Evolutionary conservation across 2,113 vertebrate genomes (phyloP), one percentile per base, ranked within the genome.

Genomic region (Tenebrosternarchus preto): DNA sequence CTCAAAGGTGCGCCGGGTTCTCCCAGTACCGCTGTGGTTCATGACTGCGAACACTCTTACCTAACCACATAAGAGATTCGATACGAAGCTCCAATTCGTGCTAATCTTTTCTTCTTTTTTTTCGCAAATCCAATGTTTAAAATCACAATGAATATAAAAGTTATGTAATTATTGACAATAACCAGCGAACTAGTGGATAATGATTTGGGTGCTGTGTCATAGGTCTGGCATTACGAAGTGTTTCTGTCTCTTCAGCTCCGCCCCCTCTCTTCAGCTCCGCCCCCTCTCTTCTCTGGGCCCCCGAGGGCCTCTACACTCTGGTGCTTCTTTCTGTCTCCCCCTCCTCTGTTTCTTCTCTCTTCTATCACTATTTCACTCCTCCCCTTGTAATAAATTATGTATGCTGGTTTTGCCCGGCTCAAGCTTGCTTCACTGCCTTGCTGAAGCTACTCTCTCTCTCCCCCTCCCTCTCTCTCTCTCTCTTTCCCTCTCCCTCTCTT

Each of bases 391-490:
- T 93, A 94, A 93, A 90, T 94, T 92, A 93, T 92, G 89, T 86
- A 92, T 93, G 89, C 91, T 85, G 90, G 88, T 88, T 90, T 86
- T 91, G 92, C 92, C 94, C 91, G 89, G 86, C 87, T 82, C 90
- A 90, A 86, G 84, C 89, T 88, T 93, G 91, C 88, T 91, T 92
- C 91, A 91, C 93, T 95, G 93, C 95, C 88, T 90, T 91, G 91
- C 91, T 94, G 90, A 84, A 73, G 85, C 70, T 60, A 76, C 50
- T 43, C 75, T 46, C 75, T 81, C 76, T 43, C 75, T 88, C 88
- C 19, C 36, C 85, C 80, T 84, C 81, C 88, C 73, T 64, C 72
- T 87, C 85, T 69, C 86, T 81, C 84, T 83, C 67, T 95, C 94
- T 90, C 90, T 94, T 87, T 93, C 83, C 80, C 90, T 82, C 85